Conservation (phyloP, 2,797 vertebrate species). For the Eptatretus atami region DNA sequence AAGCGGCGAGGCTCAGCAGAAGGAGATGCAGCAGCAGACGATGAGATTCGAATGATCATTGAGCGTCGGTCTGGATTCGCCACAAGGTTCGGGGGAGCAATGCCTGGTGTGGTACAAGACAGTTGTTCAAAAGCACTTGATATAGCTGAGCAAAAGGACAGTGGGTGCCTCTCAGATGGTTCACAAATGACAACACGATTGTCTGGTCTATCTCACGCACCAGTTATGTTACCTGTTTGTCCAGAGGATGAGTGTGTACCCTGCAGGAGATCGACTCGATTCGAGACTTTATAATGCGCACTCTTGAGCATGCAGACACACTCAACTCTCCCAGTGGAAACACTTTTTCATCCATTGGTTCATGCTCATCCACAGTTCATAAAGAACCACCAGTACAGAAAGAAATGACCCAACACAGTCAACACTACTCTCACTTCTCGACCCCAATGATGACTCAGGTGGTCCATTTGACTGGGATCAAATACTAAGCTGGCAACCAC, state of each 20-base stretch:
- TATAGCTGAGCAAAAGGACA: constrained; percentile 34
- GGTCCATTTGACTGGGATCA: constrained; percentile 99
- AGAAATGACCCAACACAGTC: constrained; percentile 66
- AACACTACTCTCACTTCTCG: constrained; percentile 75
- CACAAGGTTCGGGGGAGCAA: constrained; percentile 73
- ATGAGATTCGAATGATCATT: constrained; percentile 95
- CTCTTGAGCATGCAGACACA: constrained; percentile 40
- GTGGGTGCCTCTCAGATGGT: constrained; percentile 73
- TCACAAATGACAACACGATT: constrained; percentile 45
- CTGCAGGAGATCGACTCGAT: constrained; percentile 25
- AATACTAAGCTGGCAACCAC: constrained; percentile 89
- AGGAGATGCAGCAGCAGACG: constrained; percentile 65
- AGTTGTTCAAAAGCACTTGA: too few relatives aligned
- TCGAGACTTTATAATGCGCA: constrained; percentile 70
- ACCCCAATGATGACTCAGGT: constrained; percentile 73
- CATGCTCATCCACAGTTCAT: not conserved
- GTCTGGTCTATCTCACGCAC: constrained; percentile 23
- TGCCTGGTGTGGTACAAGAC: constrained; percentile 35
- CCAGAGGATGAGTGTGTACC: constrained; percentile 29
- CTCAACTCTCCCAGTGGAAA: constrained; percentile 22
- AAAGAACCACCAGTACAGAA: constrained; percentile 19
- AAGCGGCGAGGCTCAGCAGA: constrained; percentile 65
- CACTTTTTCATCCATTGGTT: constrained; percentile 23
- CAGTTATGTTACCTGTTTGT: not conserved
- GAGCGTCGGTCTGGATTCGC: constrained; percentile 68